Base-by-base conservation (phyloP, 2,888 invertebrate species). In the Himalopsyche japonica region DNA sequence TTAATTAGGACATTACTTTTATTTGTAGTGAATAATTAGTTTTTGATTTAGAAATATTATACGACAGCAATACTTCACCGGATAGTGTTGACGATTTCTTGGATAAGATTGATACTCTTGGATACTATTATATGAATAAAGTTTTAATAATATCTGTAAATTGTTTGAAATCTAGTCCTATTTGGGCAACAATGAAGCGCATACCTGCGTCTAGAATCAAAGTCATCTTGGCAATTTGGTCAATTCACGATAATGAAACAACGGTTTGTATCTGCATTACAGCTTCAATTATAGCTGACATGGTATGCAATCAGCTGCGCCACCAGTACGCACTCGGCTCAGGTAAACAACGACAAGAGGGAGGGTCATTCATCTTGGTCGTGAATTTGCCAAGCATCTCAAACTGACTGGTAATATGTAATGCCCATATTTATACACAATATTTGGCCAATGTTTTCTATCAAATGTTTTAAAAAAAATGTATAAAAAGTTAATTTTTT, bases 281-380 rank as follows among this genome's bases (percentile, higher is more conserved):
- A 84, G 84, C 76, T 78, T 84, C 84, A 86, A 86, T 86, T 86
- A 86, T 78, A 82, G 77, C 57, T 70, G 79, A 84, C 86, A 86
- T 81, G 86, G 84, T 84, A 81, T 79, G 86, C 86, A 84, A 86
- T 86, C 84, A 81, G 49, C 78, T 76, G 49, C 24, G 80, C 79
- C 24, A 32, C 79, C 43, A 43, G 57, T 47, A 70, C 20, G 82
- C 34, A 57, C 76, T 34, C 79, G 43, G 79, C 32, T 48, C 79
- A 76, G 64, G 79, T 78, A 82, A 82, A 82, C 82, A 82, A 20
- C 57, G 79, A 70, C 82, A 43, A 79, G 80, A 48, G 80, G 34
- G 80, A 47, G 64, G 27, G 32, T 83, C 79, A 77, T 82, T 77
- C 47, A 78, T 64, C 37, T 78, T 37, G 64, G 78, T 64, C 57